Evolutionary conservation across 30 jellyfish, hydroid and myxozoan genomes (phyloP), one percentile per base, ranked within the genome.

Genomic region (Rhopilema esculentum): DNA sequence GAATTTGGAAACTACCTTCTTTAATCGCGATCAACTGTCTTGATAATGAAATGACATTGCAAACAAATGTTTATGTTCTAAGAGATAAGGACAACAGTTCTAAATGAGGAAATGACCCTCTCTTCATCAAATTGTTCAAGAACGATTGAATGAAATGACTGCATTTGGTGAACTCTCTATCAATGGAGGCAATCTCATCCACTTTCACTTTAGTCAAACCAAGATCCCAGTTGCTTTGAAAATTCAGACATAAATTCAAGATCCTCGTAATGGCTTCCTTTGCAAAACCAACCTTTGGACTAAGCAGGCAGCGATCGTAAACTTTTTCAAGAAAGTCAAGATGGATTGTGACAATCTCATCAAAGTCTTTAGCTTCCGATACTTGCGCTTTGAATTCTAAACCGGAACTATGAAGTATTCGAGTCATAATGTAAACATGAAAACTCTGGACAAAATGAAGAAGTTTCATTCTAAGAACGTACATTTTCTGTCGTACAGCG

Each of bases 21-120:
- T n/a, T n/a, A n/a, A n/a, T n/a, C n/a, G n/a, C n/a, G n/a, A n/a
- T n/a, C n/a, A n/a, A n/a, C n/a, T n/a, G n/a, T n/a, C n/a, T n/a
- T n/a, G n/a, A n/a, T n/a, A n/a, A n/a, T n/a, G n/a, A n/a, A 40
- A 40, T 40, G 12, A 40, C 57, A 40, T 12, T 6, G 12, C 57
- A 2, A 40, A 40, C 57, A 40, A 40, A 40, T 40, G 29, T 63
- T 53, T 28, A 81, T 18, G 69, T 8, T 72, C 62, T 23, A 16
- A 84, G 87, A 1, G 85, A 72, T 8, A 84, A 64, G n/a, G 93
- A 57, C 28, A 84, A 79, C 53, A 84, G 75, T 40, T 84, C 87
- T 16, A 84, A 75, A 82, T 92, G 98, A 8, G 98, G 97, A 76
- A 80, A 92, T 1, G 98, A 92, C 51, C 98, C 98, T 69, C 98